Percentiles rank a stretch among this genome's conserved stretches.
phyloP scores from a whole-genome alignment of 2,113 vertebrate species.

The Formicarius rufipectus region DNA sequence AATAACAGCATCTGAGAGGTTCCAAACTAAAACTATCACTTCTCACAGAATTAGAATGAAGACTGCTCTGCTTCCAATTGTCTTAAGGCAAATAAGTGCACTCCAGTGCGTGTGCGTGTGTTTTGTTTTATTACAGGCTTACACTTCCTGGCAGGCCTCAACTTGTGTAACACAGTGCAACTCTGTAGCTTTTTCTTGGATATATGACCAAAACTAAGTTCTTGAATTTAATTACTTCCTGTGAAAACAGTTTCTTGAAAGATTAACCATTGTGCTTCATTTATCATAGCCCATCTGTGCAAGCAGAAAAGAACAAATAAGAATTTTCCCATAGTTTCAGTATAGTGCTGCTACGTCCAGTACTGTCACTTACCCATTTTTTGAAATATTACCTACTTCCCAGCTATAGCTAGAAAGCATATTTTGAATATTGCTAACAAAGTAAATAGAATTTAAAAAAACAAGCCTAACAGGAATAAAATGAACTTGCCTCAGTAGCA shows the following conservation, averaged over 20 bases:
- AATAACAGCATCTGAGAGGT: too few species aligned
- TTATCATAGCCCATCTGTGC: neutral
- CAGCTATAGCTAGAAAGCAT: neutral
- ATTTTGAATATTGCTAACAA: neutral
- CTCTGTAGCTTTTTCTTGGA: neutral
- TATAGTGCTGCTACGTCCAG: neutral
- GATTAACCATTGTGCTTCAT: neutral
- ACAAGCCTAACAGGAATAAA: neutral
- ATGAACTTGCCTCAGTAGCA: conserved; percentile 22
- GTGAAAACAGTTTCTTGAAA: neutral
- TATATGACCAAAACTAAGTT: neutral
- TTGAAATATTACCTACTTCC: neutral
- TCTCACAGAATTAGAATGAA: neutral
- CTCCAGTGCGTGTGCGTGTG: too few species aligned
- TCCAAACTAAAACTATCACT: too few species aligned
- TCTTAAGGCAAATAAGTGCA: neutral
- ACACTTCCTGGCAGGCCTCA: neutral
- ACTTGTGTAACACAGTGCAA: neutral
- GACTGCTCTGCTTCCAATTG: neutral
- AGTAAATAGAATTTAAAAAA: neutral
- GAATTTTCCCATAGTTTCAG: neutral
- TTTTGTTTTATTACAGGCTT: neutral
- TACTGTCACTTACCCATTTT: neutral
- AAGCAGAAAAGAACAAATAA: neutral
- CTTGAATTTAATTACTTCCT: neutral